A percentile compares a stretch with the other conserved stretches of the same genome.
phyloP scores from a whole-genome alignment of 1,140 invertebrate species.

The Orius laevigatus region DNA sequence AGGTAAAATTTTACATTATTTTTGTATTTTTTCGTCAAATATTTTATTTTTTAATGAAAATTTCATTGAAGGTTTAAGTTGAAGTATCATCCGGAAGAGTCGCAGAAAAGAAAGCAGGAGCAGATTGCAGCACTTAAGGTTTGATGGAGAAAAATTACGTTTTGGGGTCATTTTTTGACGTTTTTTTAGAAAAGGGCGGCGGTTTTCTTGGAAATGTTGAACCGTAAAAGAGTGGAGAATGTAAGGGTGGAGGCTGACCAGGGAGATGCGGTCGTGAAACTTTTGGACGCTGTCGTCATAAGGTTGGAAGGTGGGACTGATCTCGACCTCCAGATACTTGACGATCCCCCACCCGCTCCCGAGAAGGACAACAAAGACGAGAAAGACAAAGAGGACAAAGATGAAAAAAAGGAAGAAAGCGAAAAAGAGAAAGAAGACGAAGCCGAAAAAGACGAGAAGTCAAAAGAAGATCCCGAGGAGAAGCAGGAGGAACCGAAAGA shows the following conservation, averaged over 20 bases:
- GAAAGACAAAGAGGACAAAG: constrained; percentile 23
- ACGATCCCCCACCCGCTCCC: constrained; percentile 25
- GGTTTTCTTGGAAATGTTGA: constrained; percentile 76
- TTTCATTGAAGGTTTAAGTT: constrained; percentile 78
- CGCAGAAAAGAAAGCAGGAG: constrained; percentile 76
- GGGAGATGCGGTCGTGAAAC: constrained; percentile 65
- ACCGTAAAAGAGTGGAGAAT: constrained; percentile 52
- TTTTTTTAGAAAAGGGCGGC: constrained; percentile 60
- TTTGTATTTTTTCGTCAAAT: not conserved
- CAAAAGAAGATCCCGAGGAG: constrained; percentile 21
- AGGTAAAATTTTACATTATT: not conserved
- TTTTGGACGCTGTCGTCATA: constrained; percentile 93
- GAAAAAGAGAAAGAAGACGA: constrained; percentile 22
- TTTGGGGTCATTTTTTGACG: not conserved
- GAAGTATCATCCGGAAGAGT: constrained; percentile 97
- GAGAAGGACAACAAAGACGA: constrained; percentile 11
- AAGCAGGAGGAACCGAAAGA: too few species aligned
- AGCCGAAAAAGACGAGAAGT: constrained; percentile 18
- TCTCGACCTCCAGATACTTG: constrained; percentile 72
- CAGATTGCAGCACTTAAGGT: constrained; percentile 69
- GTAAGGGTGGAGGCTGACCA: constrained; percentile 77
- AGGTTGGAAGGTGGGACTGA: constrained; percentile 95
- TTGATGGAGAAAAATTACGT: constrained; percentile 19
- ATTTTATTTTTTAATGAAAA: not conserved
- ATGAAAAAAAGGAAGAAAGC: constrained; percentile 24